Evolutionary conservation across 2,113 vertebrate species (phyloP), one percentile per base, ranked within the genome.

Genomic region (Illadopsis cleaveri): DNA sequence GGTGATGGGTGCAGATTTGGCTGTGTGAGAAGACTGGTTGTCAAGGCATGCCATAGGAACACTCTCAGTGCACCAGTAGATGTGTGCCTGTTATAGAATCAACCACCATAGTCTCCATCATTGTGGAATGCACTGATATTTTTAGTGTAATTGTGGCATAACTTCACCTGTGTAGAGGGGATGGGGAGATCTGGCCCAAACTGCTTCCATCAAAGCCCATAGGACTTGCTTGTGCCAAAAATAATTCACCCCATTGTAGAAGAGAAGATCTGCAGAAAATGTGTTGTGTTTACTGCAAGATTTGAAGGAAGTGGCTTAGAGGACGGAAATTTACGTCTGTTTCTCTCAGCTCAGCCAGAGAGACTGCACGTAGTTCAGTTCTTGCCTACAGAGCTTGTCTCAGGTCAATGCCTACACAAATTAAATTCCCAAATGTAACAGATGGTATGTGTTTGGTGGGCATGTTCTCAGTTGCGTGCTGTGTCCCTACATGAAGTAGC

Each of bases 321-420:
- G 66, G 85, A 86, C 93, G 79, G 40, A 88, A 65, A 65, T 80
- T 60, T 89, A 23, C 42, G 60, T 44, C 60, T 53, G 44, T 17
- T 89, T 35, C 38, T 84, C 81, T 78, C 84, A 73, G 68, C 68
- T 77, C 54, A 66, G 56, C 33, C 64, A 57, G 71, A 62, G 70
- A 81, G 35, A 54, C 42, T 53, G 28, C 51, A 54, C 9, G 8
- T 68, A 54, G 58, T 68, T 89, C 80, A 51, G 35, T 64, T 92
- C 60, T 82, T 91, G 91, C 72, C 91, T 84, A 57, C 89, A 92
- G 91, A 95, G 27, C 76, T 89, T 86, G 93, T 94, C 94, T 94
- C 92, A 92, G 92, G 95, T 93, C 95, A 87, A 24, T 73, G 94
- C 79, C 83, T 88, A 31, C 85, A 61, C 53, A 80, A 82, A 94